These are phyloP conservation scores for Dasysyrphus tricinctus DNA, from an alignment of 2,888 invertebrate genomes.

Conservation along the genomic window DNA sequence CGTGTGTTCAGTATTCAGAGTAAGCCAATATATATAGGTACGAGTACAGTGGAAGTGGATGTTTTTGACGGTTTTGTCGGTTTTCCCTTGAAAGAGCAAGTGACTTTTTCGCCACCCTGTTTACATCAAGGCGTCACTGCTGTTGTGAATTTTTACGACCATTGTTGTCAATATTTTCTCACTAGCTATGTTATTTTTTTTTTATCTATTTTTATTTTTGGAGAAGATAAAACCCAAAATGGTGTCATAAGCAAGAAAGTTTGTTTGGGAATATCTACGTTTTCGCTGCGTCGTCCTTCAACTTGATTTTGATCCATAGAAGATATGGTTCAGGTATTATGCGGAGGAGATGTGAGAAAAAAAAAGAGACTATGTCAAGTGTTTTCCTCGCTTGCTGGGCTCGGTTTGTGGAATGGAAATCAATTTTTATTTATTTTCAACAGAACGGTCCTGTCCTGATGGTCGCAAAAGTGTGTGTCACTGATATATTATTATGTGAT, in stretches of 20 bases:
- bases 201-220: neutral
- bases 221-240: neutral
- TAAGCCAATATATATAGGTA: too few relatives aligned
- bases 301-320: constrained; percentile 9
- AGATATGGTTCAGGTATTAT: neutral
- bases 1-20: neutral
- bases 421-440: neutral
- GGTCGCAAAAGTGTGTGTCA: constrained; percentile 16
- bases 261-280: neutral
- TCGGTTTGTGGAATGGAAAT: constrained; percentile 8
- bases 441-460: neutral
- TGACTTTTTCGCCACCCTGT: neutral
- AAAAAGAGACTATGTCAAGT: constrained; percentile 1
- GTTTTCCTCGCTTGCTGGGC: too few relatives aligned
- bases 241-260: constrained; percentile 15
- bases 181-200: neutral
- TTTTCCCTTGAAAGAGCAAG: neutral
- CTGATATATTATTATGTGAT: constrained; percentile 55
- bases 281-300: neutral
- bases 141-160: constrained; percentile 47
- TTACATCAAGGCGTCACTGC: constrained; percentile 34
- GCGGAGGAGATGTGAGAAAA: neutral
- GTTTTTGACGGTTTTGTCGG: constrained; percentile 11
- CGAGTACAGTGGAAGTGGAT: too few relatives aligned
- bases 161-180: constrained; percentile 40